Conservation (phyloP, 2,113 vertebrate genomes). For the Sylvietta virens region DNA sequence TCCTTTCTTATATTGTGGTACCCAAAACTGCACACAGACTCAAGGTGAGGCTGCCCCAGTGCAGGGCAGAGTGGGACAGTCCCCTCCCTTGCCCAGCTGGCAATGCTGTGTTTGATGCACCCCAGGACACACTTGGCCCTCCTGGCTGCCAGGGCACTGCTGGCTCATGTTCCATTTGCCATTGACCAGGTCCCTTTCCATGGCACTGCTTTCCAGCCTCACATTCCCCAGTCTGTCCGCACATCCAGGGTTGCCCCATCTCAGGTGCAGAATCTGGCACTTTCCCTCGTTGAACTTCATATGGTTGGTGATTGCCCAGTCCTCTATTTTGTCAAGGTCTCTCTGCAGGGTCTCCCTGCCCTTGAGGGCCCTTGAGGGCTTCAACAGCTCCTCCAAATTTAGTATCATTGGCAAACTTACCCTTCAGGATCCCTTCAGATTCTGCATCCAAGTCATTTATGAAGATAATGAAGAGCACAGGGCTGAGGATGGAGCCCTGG, state of each 20-base stretch:
- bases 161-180: background rate
- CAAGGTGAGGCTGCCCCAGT: rapidly evolving
- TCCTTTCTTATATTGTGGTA: background rate
- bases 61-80: background rate
- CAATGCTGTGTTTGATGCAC: background rate
- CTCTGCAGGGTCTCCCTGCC: background rate
- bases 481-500: background rate
- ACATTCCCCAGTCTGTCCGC: background rate
- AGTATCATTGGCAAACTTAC: background rate
- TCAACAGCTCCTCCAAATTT: background rate
- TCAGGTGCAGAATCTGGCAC: background rate
- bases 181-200: background rate
- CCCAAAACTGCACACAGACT: background rate
- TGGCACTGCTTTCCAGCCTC: background rate
- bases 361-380: too few relatives aligned
- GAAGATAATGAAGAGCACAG: background rate
- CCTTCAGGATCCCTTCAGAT: background rate
- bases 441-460: background rate
- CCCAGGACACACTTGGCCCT: background rate
- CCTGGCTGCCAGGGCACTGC: background rate
- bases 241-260: background rate
- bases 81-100: background rate
- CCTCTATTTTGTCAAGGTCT: background rate
- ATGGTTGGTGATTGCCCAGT: background rate
- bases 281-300: background rate